These are phyloP conservation scores for Mastomys natalensis DNA, from an alignment of 2,113 vertebrate species.

Conservation along the genomic window DNA sequence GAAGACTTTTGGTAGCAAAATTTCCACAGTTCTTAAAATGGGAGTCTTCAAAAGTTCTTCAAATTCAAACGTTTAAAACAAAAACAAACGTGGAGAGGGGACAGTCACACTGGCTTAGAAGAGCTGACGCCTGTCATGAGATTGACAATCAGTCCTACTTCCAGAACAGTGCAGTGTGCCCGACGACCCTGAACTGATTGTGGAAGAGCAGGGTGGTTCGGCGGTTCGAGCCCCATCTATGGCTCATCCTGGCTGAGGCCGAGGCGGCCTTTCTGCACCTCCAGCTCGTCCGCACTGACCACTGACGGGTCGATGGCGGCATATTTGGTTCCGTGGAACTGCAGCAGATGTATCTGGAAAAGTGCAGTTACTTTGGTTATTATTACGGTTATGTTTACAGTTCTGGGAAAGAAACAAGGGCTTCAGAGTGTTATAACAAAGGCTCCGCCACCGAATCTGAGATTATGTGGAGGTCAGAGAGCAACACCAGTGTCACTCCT, in stretches of 20 bases:
- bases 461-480: not conserved
- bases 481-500: not conserved
- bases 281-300: conserved; percentile 95
- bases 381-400: not conserved
- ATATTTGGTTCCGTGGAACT: conserved; percentile 96
- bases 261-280: conserved; percentile 91
- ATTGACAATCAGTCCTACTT: conserved; percentile 68
- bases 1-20: conserved; percentile 87
- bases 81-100: conserved; percentile 1
- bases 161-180: conserved; percentile 76
- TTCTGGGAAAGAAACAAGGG: not conserved
- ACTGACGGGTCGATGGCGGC: conserved; percentile 96
- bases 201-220: not conserved
- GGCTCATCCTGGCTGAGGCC: conserved; percentile 84
- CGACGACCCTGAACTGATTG: conserved; percentile 21
- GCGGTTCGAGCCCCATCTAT: conserved; percentile 64
- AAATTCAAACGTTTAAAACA: conserved; percentile 83
- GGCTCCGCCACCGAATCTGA: not conserved
- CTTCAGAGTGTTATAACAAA: not conserved
- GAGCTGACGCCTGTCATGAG: not conserved
- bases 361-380: fast-evolving
- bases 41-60: conserved; percentile 78
- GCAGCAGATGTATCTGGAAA: conserved; percentile 94
- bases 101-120: conserved; percentile 60
- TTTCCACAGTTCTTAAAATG: conserved; percentile 84